Conservation (phyloP, 2,888 invertebrate genomes). For the Tipula unca region DNA sequence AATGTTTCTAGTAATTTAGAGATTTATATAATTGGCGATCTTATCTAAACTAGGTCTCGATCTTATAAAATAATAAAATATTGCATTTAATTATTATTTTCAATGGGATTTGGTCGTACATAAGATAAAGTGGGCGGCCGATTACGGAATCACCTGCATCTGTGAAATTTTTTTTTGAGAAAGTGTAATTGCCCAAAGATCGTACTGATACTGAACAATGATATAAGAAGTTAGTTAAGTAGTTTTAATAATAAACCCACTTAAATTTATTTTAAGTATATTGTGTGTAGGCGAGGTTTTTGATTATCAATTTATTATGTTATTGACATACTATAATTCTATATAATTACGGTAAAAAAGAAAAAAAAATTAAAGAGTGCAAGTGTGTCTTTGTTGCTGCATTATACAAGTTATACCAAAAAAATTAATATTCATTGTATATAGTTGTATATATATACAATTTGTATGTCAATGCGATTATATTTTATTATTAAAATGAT, state of each 20-base stretch:
- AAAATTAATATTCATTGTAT: not conserved
- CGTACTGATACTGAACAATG: too few relatives aligned
- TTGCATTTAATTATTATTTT: too few relatives aligned
- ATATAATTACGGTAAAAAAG: not conserved
- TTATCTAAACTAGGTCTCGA: too few relatives aligned
- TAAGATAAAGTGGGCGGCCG: not conserved
- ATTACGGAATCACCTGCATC: not conserved
- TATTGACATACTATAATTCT: not conserved
- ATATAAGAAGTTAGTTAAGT: not conserved
- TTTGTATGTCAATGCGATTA: not conserved
- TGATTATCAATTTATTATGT: too few relatives aligned
- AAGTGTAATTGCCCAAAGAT: not conserved
- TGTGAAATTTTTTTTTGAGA: not conserved
- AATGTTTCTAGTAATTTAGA: too few relatives aligned
- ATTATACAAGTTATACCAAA: not conserved
- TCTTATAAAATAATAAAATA: too few relatives aligned
- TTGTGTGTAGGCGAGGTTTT: not conserved
- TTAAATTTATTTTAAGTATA: not conserved
- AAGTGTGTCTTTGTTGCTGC: not conserved
- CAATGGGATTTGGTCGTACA: too few relatives aligned
- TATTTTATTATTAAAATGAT: too few relatives aligned
- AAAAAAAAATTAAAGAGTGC: not conserved
- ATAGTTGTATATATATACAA: not conserved
- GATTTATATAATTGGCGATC: too few relatives aligned
- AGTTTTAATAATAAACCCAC: not conserved